Base-by-base conservation (phyloP, 1,140 invertebrate species). In the Drosophila sproati region DNA sequence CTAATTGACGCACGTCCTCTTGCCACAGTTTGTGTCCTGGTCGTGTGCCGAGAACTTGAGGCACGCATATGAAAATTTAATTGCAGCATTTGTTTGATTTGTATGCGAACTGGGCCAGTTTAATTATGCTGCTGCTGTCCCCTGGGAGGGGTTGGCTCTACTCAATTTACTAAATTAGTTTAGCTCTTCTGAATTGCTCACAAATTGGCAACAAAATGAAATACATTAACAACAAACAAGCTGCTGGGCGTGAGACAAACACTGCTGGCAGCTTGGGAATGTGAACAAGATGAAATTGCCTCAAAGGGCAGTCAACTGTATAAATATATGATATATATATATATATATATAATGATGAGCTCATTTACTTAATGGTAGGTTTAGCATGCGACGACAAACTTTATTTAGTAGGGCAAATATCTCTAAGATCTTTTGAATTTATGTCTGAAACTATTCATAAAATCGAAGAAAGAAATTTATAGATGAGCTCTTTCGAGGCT, bases 81-180 rank as follows among this genome's bases (percentile, higher is more conserved):
- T 88, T 88, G 83, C 71, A 43, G 67, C 83, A 89, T 89, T 88
- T 89, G 85, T 88, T 80, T 74, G 77, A 82, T 82, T 70, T 29
- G 39, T 10, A 43, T 29, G 47, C 29, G 10, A 52, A 35, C 52
- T 12, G 63, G 12, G 51, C n/a, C 39, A 7, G 7, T 52, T 31
- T 48, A 20, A 54, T 47, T 10, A n/a, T n/a, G 12, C 28, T 1
- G 20, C 20, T 20, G 20, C 20, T 20, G 20, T 20, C 20, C 20
- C 20, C 7, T 52, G 52, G n/a, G 5, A 35, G 43, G 55, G 41
- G 37, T 43, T 51, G 47, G 29, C 56, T 43, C 48, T 57, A 77
- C 73, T 67, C 82, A 87, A 87, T 87, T 87, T 82, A 48, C 68
- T 51, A 82, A 85, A 87, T 87, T 87, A 78, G 83, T 80, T 87